These are phyloP conservation scores for Chamaetylas fuelleborni DNA, from an alignment of 2,113 vertebrate species.

Conservation along the genomic window DNA sequence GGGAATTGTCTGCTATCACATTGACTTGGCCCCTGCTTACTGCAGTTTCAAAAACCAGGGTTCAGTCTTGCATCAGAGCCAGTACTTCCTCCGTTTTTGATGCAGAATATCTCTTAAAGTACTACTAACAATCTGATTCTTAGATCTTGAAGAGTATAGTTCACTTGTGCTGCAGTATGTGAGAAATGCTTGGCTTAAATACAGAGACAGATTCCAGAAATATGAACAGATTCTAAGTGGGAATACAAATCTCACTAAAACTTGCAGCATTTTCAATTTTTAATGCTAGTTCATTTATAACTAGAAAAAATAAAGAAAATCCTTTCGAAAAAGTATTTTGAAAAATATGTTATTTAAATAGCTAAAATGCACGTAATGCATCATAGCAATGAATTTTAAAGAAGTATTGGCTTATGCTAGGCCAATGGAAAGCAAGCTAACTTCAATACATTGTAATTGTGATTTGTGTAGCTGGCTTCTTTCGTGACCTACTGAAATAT, in stretches of 20 bases:
- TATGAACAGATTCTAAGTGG: background rate
- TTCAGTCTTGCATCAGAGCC: background rate
- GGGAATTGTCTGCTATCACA: background rate
- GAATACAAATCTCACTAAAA: background rate
- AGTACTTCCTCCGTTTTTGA: background rate
- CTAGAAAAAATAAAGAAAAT: background rate
- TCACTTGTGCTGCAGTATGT: background rate
- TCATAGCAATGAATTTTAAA: background rate
- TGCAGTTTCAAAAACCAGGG: background rate
- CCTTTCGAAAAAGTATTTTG: background rate
- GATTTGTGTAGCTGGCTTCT: conserved; percentile 70
- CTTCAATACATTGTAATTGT: background rate
- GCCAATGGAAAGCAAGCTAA: background rate
- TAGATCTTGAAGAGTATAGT: background rate
- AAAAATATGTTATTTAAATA: background rate
- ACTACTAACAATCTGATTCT: background rate
- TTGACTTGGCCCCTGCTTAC: background rate
- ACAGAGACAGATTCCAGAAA: background rate
- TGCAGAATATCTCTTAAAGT: background rate
- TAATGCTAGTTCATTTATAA: background rate
- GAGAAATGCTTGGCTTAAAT: background rate
- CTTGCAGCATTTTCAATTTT: background rate
- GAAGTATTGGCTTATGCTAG: background rate
- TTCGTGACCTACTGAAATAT: conserved; percentile 87
- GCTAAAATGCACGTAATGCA: background rate